A percentile compares a stretch with the other conserved stretches of the same genome.
phyloP scores from a whole-genome alignment of 1,140 invertebrate species.

The Planococcus citri region DNA sequence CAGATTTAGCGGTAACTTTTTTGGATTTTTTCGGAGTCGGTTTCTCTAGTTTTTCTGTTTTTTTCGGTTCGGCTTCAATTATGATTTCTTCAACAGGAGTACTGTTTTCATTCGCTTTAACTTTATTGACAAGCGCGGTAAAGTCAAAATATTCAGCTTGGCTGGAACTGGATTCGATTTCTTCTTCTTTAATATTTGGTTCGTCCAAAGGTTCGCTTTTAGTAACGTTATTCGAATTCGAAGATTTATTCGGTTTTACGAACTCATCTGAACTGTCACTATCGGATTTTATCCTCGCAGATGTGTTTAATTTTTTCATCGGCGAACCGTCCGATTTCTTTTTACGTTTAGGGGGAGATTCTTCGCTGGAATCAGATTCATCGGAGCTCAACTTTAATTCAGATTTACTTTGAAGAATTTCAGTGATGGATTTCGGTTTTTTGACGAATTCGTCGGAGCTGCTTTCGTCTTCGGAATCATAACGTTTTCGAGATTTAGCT shows the following conservation, averaged over 20 bases:
- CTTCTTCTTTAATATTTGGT: not conserved
- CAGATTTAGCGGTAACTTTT: not conserved
- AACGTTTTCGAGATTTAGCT: not conserved
- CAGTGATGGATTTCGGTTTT: not conserved
- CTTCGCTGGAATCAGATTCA: not conserved
- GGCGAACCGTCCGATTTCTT: not conserved
- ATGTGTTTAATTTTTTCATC: not conserved
- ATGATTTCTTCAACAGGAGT: not conserved
- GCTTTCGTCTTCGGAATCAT: not conserved
- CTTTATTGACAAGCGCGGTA: not conserved
- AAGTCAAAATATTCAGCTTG: conserved; percentile 12
- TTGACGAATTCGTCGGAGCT: conserved; percentile 1
- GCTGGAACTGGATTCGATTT: not conserved
- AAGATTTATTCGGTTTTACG: not conserved
- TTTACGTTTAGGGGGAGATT: not conserved
- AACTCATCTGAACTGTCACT: not conserved
- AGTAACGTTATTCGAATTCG: not conserved
- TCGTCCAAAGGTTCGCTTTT: not conserved
- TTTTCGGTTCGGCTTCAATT: not conserved
- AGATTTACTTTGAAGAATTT: not conserved
- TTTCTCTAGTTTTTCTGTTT: not conserved
- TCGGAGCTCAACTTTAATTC: not conserved
- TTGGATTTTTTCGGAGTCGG: not conserved
- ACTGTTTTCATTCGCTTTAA: not conserved
- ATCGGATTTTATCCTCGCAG: not conserved